These are phyloP conservation scores for Ceuthmochares aereus DNA, from an alignment of 2,113 vertebrate species.

Conservation along the genomic window DNA sequence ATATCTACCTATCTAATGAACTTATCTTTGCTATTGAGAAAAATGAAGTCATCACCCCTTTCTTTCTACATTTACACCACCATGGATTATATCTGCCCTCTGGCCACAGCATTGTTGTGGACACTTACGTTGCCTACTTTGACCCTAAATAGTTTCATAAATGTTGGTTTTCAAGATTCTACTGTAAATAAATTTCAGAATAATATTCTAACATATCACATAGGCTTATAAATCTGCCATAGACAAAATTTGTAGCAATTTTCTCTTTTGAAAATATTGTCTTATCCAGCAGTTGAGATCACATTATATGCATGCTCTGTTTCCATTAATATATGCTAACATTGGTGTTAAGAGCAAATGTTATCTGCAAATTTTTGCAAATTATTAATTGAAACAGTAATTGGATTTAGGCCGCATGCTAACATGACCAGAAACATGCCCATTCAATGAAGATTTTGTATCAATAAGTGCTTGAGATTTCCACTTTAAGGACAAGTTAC, in stretches of 20 bases:
- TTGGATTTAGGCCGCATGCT: not conserved
- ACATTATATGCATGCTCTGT: not conserved
- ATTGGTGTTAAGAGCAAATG: not conserved
- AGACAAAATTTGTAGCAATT: not conserved
- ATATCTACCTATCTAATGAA: not conserved
- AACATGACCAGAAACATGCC: not conserved
- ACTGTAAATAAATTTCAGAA: not conserved
- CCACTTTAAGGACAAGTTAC: not conserved
- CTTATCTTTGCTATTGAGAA: not conserved
- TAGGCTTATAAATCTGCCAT: not conserved
- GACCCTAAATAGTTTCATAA: not conserved
- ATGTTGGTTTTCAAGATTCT: not conserved
- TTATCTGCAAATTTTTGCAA: not conserved
- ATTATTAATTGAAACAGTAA: not conserved
- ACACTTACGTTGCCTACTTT: not conserved
- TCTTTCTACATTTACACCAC: not conserved
- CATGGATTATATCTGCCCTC: not conserved
- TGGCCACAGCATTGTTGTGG: not conserved
- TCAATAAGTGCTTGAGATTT: not conserved
- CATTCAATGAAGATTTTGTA: not conserved
- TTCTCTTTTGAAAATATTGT: not conserved
- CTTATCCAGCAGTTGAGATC: not conserved
- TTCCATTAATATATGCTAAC: not conserved
- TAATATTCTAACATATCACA: not conserved
- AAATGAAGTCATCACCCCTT: not conserved